phyloP scores from a whole-genome alignment of 2,113 vertebrate genomes.

The Crocuta crocuta region DNA sequence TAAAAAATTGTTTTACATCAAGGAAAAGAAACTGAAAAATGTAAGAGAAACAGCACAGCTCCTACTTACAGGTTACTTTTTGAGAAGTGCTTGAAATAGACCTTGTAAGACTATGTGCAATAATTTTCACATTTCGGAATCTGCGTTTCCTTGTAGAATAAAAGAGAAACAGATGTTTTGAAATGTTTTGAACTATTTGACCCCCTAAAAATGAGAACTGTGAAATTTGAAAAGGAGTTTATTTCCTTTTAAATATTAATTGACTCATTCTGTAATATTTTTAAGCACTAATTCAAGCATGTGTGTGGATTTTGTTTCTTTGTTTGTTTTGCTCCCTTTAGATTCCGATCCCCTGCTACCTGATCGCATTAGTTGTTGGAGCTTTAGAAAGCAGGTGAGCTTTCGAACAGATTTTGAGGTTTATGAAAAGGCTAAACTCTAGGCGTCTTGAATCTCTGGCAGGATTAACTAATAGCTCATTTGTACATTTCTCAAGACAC shows the following conservation, averaged over 20 bases:
- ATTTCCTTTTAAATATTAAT: background rate
- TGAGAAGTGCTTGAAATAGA: background rate
- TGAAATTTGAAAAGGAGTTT: conserved; percentile 17
- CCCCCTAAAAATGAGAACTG: background rate
- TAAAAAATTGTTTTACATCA: background rate
- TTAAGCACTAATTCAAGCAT: background rate
- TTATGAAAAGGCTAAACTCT: background rate
- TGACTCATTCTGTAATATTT: background rate
- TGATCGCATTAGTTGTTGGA: conserved; percentile 96
- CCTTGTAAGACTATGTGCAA: background rate
- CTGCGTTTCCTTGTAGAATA: background rate
- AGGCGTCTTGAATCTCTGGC: background rate
- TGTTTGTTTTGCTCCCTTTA: conserved; percentile 72
- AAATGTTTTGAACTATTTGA: background rate
- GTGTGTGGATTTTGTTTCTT: background rate
- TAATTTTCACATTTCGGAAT: background rate
- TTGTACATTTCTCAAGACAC: background rate
- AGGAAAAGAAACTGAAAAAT: background rate
- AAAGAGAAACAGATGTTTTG: conserved; percentile 10
- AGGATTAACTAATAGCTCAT: background rate
- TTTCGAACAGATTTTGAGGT: background rate
- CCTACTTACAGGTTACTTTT: background rate
- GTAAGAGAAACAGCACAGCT: background rate
- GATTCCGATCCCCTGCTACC: conserved; percentile 96
- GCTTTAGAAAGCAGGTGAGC: conserved; percentile 96